Evolutionary conservation across 1,140 invertebrate species (phyloP).

Genomic region (Venturia canescens): DNA sequence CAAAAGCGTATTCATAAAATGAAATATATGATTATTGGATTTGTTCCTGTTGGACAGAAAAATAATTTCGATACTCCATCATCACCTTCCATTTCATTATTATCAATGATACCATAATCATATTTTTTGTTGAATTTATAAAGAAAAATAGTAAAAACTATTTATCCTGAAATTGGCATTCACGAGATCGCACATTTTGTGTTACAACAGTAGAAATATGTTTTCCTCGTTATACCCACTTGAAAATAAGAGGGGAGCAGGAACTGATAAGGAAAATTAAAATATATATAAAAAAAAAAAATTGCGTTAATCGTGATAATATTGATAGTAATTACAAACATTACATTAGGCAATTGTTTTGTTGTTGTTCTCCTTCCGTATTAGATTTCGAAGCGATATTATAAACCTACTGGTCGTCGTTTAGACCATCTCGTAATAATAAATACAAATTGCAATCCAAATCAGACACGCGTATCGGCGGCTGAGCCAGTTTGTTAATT

Average conservation of each 20-base stretch:
- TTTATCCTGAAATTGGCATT: too few relatives aligned
- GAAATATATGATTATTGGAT: too few relatives aligned
- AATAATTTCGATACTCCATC: too few relatives aligned
- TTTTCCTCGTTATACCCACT: neutral
- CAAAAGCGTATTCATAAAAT: too few relatives aligned
- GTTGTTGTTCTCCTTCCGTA: slow-evolving; percentile 38
- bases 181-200: too few relatives aligned
- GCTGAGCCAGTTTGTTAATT: slow-evolving; percentile 42
- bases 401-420: slow-evolving; percentile 34
- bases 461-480: slow-evolving; percentile 31
- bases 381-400: slow-evolving; percentile 45
- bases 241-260: neutral
- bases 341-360: slow-evolving; percentile 51
- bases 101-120: too few relatives aligned
- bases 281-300: slow-evolving; percentile 11
- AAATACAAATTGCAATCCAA: slow-evolving; percentile 48
- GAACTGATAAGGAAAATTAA: slow-evolving; percentile 1
- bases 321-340: slow-evolving; percentile 54
- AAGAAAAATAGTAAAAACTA: too few relatives aligned
- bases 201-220: too few relatives aligned
- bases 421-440: slow-evolving; percentile 46
- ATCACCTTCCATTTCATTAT: too few relatives aligned
- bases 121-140: too few relatives aligned
- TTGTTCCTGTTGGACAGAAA: too few relatives aligned
- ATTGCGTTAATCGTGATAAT: slow-evolving; percentile 48